Percentiles rank a stretch among this genome's conserved stretches.
Conservation (phyloP, 1,140 invertebrate genomes). For the Maconellicoccus hirsutus region DNA sequence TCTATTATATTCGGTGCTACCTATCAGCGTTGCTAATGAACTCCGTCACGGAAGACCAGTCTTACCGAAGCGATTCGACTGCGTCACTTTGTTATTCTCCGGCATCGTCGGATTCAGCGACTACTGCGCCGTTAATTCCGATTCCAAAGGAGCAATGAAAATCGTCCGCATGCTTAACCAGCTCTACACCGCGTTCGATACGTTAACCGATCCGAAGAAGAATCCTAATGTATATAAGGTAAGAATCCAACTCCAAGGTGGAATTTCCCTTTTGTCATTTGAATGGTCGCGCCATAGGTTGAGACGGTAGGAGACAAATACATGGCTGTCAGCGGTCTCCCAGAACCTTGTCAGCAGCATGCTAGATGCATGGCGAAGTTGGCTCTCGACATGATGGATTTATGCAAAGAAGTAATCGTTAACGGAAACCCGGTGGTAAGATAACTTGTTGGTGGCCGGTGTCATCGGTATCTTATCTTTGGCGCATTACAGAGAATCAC, state of each 20-base stretch:
- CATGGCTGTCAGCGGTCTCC: constrained; percentile 95
- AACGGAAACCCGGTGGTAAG: constrained; percentile 76
- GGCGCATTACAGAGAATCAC: constrained; percentile 76
- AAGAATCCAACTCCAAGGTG: no score
- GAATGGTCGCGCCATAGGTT: constrained; percentile 55
- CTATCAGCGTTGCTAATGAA: constrained; percentile 84
- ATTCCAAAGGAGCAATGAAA: constrained; percentile 79
- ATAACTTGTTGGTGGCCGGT: no score
- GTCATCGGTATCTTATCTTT: no score
- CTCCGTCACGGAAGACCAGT: constrained; percentile 79
- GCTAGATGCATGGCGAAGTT: constrained; percentile 85
- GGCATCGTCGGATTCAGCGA: constrained; percentile 86
- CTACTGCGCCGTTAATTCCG: constrained; percentile 73
- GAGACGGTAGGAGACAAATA: constrained; percentile 99
- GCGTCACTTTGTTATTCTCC: constrained; percentile 83
- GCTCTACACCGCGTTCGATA: constrained; percentile 82
- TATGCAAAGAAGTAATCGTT: constrained; percentile 71
- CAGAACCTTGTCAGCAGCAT: constrained; percentile 80
- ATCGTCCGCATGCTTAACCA: constrained; percentile 84
- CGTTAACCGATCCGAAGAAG: constrained; percentile 76
- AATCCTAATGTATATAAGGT: constrained; percentile 95
- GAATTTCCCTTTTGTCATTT: not conserved
- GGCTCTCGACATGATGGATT: constrained; percentile 92
- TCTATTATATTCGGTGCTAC: constrained; percentile 85
- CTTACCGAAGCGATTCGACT: constrained; percentile 71